These are phyloP conservation scores for Phortica magna DNA, from an alignment of 2,888 invertebrate genomes.

Conservation along the genomic window DNA sequence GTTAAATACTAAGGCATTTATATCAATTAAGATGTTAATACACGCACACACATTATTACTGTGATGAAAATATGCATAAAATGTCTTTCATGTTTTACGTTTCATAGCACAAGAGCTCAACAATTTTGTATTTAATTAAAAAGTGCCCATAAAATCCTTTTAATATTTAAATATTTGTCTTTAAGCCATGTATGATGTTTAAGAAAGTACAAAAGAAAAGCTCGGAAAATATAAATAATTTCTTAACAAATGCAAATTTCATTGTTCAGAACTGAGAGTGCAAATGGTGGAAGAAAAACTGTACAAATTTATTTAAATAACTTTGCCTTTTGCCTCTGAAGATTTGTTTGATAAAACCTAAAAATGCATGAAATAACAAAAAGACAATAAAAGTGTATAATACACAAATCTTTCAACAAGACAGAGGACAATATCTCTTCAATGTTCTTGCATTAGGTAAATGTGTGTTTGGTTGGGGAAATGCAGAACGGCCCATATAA, in stretches of 20 bases:
- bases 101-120: no score
- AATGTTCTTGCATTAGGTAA: not conserved
- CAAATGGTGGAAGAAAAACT: not conserved
- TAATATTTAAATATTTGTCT: not conserved
- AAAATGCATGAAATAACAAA: not conserved
- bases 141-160: slow-evolving; percentile 14
- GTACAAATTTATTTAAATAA: not conserved
- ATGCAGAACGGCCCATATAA: not conserved
- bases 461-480: not conserved
- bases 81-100: no score
- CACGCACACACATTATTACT: no score
- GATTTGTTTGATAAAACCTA: not conserved
- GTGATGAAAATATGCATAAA: no score
- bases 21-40: no score
- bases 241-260: not conserved
- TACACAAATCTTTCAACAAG: no score
- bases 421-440: not conserved
- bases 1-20: no score
- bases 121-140: slow-evolving; percentile 19
- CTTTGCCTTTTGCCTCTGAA: not conserved
- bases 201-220: no score
- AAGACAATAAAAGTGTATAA: not conserved
- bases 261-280: not conserved
- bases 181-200: no score
- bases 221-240: not conserved